These are phyloP conservation scores for Crax fasciolata DNA, from an alignment of 2,797 vertebrate genomes.

Conservation along the genomic window DNA sequence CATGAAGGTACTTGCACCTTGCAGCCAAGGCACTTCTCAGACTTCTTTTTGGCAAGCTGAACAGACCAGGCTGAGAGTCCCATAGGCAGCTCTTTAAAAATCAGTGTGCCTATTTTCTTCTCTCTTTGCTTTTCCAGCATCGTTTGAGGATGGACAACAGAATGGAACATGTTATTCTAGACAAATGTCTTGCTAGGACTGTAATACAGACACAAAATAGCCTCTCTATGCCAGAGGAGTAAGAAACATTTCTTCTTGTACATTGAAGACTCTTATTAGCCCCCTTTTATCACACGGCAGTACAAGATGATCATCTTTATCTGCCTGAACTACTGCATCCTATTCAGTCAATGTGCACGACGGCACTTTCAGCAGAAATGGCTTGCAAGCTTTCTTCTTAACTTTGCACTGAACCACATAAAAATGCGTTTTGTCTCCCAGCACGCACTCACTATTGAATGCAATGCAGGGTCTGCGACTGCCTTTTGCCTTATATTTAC, in stretches of 20 bases:
- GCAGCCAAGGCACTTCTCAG: neutral
- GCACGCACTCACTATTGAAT: neutral
- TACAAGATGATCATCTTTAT: neutral
- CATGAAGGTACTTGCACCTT: neutral
- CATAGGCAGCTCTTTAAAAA: neutral
- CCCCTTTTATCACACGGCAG: neutral
- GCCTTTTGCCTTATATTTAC: conserved; percentile 9
- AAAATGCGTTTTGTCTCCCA: neutral
- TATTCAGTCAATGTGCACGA: neutral
- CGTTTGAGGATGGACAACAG: neutral
- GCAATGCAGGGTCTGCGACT: neutral
- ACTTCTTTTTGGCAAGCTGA: neutral
- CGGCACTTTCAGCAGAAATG: neutral
- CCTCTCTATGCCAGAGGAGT: neutral
- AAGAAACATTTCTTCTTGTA: neutral
- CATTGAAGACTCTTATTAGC: neutral
- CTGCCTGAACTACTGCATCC: neutral
- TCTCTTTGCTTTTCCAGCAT: neutral
- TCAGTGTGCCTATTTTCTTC: neutral
- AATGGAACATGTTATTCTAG: neutral
- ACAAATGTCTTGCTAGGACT: neutral
- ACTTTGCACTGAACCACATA: neutral
- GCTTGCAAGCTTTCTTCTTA: neutral
- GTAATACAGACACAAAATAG: neutral
- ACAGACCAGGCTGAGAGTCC: neutral